These are phyloP conservation scores for Oryzias celebensis DNA, from an alignment of 2,113 vertebrate species.

Conservation along the genomic window DNA sequence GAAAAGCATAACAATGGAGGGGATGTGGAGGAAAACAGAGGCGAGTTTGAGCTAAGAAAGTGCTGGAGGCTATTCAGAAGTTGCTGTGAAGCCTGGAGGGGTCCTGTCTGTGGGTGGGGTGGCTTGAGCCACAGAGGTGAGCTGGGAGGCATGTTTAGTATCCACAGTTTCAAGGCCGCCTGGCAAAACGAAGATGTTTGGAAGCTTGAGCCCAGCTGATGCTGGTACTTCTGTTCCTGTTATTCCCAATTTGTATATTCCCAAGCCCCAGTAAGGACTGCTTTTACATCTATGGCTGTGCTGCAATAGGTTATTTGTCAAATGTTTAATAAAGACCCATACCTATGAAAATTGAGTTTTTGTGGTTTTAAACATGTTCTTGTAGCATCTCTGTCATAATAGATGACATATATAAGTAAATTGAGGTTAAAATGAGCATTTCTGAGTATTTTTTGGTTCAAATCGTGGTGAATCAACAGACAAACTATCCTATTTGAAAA, in stretches of 20 bases:
- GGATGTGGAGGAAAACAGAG: slow-evolving; percentile 41
- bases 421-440: too few relatives aligned
- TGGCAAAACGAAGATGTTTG: slow-evolving; percentile 11
- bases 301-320: too few relatives aligned
- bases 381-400: too few relatives aligned
- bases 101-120: slow-evolving; percentile 26
- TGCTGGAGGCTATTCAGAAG: slow-evolving; percentile 52
- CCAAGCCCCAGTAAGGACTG: too few relatives aligned
- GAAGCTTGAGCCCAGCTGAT: slow-evolving; percentile 8
- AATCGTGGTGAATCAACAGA: too few relatives aligned
- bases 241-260: slow-evolving; percentile 8
- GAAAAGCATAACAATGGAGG: slow-evolving; percentile 34
- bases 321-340: too few relatives aligned
- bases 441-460: too few relatives aligned
- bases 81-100: slow-evolving; percentile 22
- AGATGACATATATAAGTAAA: too few relatives aligned
- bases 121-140: slow-evolving; percentile 42
- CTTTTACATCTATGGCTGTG: too few relatives aligned
- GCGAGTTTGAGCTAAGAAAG: slow-evolving; percentile 43
- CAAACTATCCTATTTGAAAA: too few relatives aligned
- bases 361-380: too few relatives aligned
- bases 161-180: slow-evolving; percentile 26
- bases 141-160: slow-evolving; percentile 46
- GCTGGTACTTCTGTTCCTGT: neutral
- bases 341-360: too few relatives aligned